Evolutionary conservation across 2,888 invertebrate genomes (phyloP).

Genomic region (Rhodophaea formosa): DNA sequence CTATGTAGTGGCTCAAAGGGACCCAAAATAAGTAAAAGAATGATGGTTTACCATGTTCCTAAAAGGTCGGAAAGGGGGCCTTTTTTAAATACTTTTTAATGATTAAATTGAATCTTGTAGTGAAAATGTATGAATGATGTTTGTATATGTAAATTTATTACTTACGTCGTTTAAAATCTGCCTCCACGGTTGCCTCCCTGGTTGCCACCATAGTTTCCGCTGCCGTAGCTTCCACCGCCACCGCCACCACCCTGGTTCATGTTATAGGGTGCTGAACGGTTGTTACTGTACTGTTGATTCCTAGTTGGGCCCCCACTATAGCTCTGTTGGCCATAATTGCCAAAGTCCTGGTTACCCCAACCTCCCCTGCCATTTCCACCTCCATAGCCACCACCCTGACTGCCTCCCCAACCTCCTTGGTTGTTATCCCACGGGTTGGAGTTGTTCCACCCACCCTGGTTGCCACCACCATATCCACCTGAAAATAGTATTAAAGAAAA

Average conservation of each 20-base stretch:
- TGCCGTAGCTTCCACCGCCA: conserved; percentile 68
- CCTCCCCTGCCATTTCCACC: conserved; percentile 71
- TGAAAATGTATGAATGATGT: conserved; percentile 33
- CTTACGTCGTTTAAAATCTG: conserved; percentile 62
- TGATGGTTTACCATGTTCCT: conserved; percentile 40
- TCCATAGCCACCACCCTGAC: conserved; percentile 62
- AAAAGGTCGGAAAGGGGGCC: conserved; percentile 32
- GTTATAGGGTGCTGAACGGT: conserved; percentile 87
- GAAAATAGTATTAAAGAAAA: conserved; percentile 30
- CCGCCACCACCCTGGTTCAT: conserved; percentile 82
- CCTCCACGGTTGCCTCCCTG: conserved; percentile 52
- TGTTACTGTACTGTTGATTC: conserved; percentile 86
- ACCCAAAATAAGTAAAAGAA: conserved; percentile 39
- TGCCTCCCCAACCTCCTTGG: conserved; percentile 51
- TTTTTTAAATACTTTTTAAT: conserved; percentile 16
- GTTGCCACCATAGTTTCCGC: conserved; percentile 56
- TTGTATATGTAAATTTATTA: conserved; percentile 33
- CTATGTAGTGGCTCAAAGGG: conserved; percentile 65
- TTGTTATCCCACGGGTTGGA: conserved; percentile 73
- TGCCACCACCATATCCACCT: conserved; percentile 79
- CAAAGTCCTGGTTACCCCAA: conserved; percentile 86
- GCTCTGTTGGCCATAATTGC: conserved; percentile 90
- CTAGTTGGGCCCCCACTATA: conserved; percentile 93
- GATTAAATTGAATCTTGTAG: conserved; percentile 34
- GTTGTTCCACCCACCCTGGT: conserved; percentile 80